These are phyloP conservation scores for Caenorhabditis latens DNA, from an alignment of 1,140 invertebrate genomes.

Conservation along the genomic window DNA sequence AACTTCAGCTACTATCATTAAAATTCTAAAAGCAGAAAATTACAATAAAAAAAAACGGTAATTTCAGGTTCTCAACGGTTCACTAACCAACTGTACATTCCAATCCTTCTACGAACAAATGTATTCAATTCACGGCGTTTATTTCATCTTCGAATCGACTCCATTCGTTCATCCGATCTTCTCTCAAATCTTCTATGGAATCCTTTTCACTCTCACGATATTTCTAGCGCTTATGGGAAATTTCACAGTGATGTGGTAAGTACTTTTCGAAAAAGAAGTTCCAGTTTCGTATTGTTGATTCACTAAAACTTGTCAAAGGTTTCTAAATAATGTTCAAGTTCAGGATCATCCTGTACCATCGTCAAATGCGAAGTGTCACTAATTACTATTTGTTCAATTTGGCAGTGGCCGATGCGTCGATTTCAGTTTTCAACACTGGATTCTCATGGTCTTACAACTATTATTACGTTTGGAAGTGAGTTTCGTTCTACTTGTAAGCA, in stretches of 20 bases:
- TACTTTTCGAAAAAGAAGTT: background rate
- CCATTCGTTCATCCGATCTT: slow-evolving; percentile 52
- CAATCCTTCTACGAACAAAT: slow-evolving; percentile 20
- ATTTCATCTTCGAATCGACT: slow-evolving; percentile 38
- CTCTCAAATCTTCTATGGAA: slow-evolving; percentile 69
- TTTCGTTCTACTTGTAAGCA: background rate
- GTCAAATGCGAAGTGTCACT: slow-evolving; percentile 75
- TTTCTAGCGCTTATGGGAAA: slow-evolving; percentile 69
- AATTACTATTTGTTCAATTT: slow-evolving; percentile 74
- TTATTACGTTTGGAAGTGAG: slow-evolving; percentile 75
- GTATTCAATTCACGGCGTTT: background rate
- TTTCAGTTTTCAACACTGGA: slow-evolving; percentile 75
- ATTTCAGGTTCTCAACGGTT: slow-evolving; percentile 15
- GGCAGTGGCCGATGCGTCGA: slow-evolving; percentile 71
- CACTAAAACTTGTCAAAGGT: background rate
- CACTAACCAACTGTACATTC: slow-evolving; percentile 20
- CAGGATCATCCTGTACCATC: slow-evolving; percentile 75
- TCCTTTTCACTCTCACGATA: slow-evolving; percentile 68
- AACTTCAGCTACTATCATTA: too few relatives aligned
- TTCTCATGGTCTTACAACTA: slow-evolving; percentile 75
- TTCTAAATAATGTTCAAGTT: background rate
- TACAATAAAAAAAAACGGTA: too few relatives aligned
- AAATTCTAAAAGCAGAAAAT: too few relatives aligned
- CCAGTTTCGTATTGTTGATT: background rate
- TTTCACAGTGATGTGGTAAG: slow-evolving; percentile 71